These are phyloP conservation scores for Phorcus lineatus DNA, from an alignment of 2,888 invertebrate species.

Conservation along the genomic window DNA sequence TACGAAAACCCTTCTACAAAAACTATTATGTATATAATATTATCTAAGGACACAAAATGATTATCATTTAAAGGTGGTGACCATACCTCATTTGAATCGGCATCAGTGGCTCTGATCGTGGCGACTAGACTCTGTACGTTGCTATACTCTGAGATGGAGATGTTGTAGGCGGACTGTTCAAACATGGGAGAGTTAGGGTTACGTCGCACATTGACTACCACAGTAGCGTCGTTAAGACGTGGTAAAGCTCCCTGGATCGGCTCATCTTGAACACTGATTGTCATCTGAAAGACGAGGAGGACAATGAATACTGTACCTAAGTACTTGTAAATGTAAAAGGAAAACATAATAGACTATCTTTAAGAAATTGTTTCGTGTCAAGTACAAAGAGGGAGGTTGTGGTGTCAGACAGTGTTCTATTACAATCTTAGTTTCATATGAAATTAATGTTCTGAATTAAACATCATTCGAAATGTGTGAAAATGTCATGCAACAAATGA, in stretches of 20 bases:
- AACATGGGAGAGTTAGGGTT: conserved; percentile 69
- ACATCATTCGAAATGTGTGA: no score
- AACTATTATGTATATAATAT: no score
- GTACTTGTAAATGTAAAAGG: no score
- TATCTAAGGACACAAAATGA: neutral
- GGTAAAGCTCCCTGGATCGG: conserved; percentile 46
- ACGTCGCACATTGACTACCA: conserved; percentile 60
- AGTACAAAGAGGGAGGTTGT: no score
- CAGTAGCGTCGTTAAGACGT: conserved; percentile 50
- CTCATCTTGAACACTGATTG: conserved; percentile 58
- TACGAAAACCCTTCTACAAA: no score
- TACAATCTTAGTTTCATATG: no score
- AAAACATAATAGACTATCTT: no score
- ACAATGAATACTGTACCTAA: neutral
- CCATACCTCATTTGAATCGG: conserved; percentile 53
- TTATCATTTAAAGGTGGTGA: neutral
- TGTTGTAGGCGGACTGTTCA: conserved; percentile 39
- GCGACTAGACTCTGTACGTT: conserved; percentile 39
- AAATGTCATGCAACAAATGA: no score
- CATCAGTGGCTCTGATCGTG: conserved; percentile 51
- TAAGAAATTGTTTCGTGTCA: no score
- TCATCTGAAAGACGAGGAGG: conserved; percentile 43
- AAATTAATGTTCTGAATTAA: no score
- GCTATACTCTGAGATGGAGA: conserved; percentile 62
- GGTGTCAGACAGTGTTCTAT: no score